A percentile compares a stretch with the other conserved stretches of the same genome.
Conservation (phyloP, 2,113 vertebrate genomes). For the Todiramphus saurophagus region DNA sequence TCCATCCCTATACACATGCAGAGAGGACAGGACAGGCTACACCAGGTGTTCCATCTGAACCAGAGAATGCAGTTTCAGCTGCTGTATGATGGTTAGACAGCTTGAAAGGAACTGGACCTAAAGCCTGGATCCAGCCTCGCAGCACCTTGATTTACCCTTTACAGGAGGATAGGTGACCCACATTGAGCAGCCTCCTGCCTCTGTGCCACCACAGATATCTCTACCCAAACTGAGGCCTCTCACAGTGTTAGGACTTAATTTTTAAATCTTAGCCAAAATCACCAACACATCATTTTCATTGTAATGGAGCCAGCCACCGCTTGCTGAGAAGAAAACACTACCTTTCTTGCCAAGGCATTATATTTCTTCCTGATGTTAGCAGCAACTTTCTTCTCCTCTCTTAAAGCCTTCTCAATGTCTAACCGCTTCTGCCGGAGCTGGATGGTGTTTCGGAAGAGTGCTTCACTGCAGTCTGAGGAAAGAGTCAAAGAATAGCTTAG, state of each 20-base stretch:
- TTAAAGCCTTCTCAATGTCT: conserved; percentile 82
- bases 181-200: not conserved
- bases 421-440: conserved; percentile 81
- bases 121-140: not conserved
- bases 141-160: not conserved
- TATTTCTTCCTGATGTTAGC: conserved; percentile 82
- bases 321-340: conserved; percentile 37
- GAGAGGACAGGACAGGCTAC: not conserved
- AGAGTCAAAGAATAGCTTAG: not conserved
- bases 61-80: not conserved
- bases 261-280: not conserved
- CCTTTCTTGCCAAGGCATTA: conserved; percentile 82
- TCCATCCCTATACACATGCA: not conserved
- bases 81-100: not conserved
- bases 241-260: not conserved
- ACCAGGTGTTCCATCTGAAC: not conserved
- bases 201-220: not conserved
- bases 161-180: not conserved
- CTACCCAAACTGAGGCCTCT: not conserved
- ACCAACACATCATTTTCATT: not conserved
- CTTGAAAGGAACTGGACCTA: not conserved
- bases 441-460: conserved; percentile 82
- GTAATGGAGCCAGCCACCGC: not conserved
- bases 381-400: conserved; percentile 79
- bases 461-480: conserved; percentile 79